phyloP scores from a whole-genome alignment of 2,888 invertebrate species.

The Aelia acuminata region DNA sequence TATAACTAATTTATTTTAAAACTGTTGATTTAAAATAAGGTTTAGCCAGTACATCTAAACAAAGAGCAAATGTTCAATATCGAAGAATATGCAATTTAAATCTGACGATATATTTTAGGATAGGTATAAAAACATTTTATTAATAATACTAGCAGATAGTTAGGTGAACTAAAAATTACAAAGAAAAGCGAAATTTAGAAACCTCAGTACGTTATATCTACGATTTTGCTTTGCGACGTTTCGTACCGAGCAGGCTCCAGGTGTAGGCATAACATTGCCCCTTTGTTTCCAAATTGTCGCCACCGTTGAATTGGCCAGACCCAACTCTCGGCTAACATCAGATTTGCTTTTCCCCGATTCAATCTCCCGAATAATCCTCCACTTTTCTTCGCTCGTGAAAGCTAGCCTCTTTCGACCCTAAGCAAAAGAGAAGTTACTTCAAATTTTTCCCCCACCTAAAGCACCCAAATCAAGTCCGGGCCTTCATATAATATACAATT shows the following conservation, averaged over 20 bases:
- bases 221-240: slow-evolving; percentile 46
- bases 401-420: slow-evolving; percentile 76
- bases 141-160: neutral
- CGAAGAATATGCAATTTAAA: too few relatives aligned
- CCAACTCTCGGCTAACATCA: slow-evolving; percentile 73
- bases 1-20: too few relatives aligned
- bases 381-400: slow-evolving; percentile 76
- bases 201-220: slow-evolving; percentile 44
- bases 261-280: slow-evolving; percentile 69
- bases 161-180: neutral
- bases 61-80: too few relatives aligned
- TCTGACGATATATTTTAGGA: too few relatives aligned
- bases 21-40: too few relatives aligned
- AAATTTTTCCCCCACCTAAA: slow-evolving; percentile 49
- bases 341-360: slow-evolving; percentile 75
- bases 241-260: slow-evolving; percentile 66
- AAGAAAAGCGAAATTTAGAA: slow-evolving; percentile 38
- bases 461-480: slow-evolving; percentile 6
- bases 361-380: slow-evolving; percentile 75
- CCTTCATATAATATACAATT: slow-evolving; percentile 14
- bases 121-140: slow-evolving; percentile 27
- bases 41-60: too few relatives aligned
- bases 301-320: slow-evolving; percentile 74
- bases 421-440: slow-evolving; percentile 62
- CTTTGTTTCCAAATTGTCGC: slow-evolving; percentile 75